These are phyloP conservation scores for Diabrotica virgifera DNA, from an alignment of 1,140 invertebrate species.

Conservation along the genomic window DNA sequence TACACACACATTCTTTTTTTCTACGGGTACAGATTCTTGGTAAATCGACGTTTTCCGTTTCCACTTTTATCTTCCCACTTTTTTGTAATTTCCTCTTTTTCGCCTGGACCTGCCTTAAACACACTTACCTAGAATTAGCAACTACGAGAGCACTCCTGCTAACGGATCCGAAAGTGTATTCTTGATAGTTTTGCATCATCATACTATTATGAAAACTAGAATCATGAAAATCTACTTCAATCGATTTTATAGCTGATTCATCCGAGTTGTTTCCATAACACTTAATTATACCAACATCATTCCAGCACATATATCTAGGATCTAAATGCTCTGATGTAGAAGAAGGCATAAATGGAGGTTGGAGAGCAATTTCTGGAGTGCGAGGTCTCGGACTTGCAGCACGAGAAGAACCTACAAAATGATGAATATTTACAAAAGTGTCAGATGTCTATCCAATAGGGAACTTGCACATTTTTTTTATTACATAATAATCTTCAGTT, in stretches of 20 bases:
- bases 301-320: conserved; percentile 74
- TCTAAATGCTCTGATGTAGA: conserved; percentile 83
- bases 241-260: conserved; percentile 63
- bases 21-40: no score
- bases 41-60: no score
- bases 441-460: no score
- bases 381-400: conserved; percentile 34
- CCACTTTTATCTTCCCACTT: no score
- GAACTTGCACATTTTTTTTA: no score
- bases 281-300: conserved; percentile 77
- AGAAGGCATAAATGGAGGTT: conserved; percentile 84
- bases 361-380: conserved; percentile 56
- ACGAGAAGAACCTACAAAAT: conserved; percentile 27
- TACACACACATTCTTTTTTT: no score
- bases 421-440: conserved; percentile 2
- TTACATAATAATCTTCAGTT: no score
- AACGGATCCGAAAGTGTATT: conserved; percentile 77
- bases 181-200: conserved; percentile 79
- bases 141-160: conserved; percentile 75
- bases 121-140: conserved; percentile 51
- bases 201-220: conserved; percentile 84
- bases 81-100: no score
- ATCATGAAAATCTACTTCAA: conserved; percentile 96
- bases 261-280: conserved; percentile 61
- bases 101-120: neutral